Evolutionary conservation across 2,113 vertebrate species (phyloP).

Genomic region (Rhinoderma darwinii): DNA sequence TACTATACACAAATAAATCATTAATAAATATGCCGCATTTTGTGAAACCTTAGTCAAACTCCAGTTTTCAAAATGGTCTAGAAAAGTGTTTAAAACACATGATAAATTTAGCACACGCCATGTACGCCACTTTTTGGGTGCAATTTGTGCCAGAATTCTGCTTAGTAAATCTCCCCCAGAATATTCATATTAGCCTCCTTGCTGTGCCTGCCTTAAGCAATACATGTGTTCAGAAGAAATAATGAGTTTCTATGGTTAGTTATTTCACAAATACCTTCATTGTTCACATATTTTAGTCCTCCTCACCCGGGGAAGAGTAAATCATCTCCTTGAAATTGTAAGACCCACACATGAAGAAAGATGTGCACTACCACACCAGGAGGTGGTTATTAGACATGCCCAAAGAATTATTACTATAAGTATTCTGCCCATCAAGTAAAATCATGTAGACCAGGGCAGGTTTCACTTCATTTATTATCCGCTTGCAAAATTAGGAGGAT

Average conservation of each 20-base stretch:
- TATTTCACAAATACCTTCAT: constrained; percentile 59
- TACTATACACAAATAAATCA: too few species aligned
- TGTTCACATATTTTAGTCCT: constrained; percentile 36
- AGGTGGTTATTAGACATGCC: constrained; percentile 37
- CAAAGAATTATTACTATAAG: constrained; percentile 19
- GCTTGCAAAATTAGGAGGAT: not conserved
- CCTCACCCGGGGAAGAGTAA: constrained; percentile 53
- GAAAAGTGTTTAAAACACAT: too few species aligned
- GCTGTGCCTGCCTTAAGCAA: constrained; percentile 49
- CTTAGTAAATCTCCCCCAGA: too few species aligned
- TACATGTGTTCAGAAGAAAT: constrained; percentile 38
- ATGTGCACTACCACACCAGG: constrained; percentile 40
- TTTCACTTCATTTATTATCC: not conserved
- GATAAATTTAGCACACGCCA: too few species aligned
- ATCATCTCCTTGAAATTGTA: constrained; percentile 36
- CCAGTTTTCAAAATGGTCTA: too few species aligned
- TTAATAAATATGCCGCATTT: too few species aligned
- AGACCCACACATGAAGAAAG: constrained; percentile 53
- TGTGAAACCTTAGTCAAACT: too few species aligned
- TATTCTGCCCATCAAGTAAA: constrained; percentile 17
- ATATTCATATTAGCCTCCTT: not conserved
- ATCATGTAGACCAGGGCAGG: not conserved
- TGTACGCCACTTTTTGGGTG: too few species aligned
- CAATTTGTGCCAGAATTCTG: too few species aligned
- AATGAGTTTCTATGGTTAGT: constrained; percentile 51